phyloP scores from a whole-genome alignment of 2,113 vertebrate species.

The Notiomystis cincta region DNA sequence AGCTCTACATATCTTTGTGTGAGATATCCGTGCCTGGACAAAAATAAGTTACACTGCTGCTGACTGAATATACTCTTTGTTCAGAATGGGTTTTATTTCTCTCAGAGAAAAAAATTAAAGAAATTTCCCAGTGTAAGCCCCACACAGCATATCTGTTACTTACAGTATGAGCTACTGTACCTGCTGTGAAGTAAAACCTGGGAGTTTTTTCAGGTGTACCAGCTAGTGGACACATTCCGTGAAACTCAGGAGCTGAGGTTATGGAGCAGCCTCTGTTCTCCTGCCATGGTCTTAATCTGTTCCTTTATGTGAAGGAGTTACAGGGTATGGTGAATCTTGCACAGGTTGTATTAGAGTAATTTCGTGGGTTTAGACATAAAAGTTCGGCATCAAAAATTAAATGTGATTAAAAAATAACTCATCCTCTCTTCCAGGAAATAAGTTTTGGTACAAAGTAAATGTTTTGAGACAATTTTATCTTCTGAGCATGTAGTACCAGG shows the following conservation, averaged over 20 bases:
- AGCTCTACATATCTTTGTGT: not conserved
- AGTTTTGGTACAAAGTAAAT: not conserved
- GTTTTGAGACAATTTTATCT: not conserved
- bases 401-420: not conserved
- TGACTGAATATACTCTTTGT: not conserved
- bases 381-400: not conserved
- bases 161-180: not conserved
- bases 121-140: not conserved
- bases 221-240: not conserved
- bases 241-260: not conserved
- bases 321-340: not conserved
- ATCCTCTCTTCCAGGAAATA: not conserved
- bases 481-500: not conserved
- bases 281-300: not conserved
- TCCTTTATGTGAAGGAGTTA: not conserved
- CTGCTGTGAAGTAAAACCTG: not conserved
- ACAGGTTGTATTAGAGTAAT: not conserved
- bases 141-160: not conserved
- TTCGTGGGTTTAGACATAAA: not conserved
- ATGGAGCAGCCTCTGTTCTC: not conserved
- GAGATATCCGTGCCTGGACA: not conserved
- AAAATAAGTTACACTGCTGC: not conserved
- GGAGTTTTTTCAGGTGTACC: not conserved
- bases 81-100: not conserved
- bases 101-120: fast-evolving